Conservation (phyloP, 2,797 vertebrate genomes). For the Chelidonichthys spinosus region DNA sequence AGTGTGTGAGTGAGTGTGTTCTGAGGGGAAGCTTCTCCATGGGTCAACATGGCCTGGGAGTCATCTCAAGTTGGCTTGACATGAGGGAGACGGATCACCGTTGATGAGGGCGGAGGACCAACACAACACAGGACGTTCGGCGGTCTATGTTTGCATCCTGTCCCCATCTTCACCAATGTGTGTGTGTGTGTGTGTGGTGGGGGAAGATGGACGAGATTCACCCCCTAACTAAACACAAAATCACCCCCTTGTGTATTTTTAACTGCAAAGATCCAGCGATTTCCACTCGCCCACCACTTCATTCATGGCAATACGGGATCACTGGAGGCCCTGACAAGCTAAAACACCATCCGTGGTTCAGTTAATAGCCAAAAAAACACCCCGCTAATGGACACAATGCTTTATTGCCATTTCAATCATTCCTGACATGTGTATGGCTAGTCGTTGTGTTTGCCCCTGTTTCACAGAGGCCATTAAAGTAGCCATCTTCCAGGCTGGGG, state of each 20-base stretch:
- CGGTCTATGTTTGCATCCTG: conserved; percentile 73
- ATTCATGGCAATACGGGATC: conserved; percentile 56
- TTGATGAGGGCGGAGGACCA: conserved; percentile 64
- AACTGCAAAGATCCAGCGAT: conserved; percentile 66
- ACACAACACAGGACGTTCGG: conserved; percentile 62
- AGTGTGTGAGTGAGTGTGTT: conserved; percentile 43
- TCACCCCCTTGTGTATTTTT: conserved; percentile 77
- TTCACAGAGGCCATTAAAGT: conserved; percentile 65
- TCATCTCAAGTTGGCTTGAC: conserved; percentile 71
- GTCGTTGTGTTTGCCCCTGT: conserved; percentile 63
- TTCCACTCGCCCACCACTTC: conserved; percentile 65
- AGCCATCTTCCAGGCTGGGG: conserved; percentile 61
- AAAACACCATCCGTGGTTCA: conserved; percentile 63
- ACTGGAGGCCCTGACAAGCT: conserved; percentile 66
- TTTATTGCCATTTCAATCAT: conserved; percentile 80
- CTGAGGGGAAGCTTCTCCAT: conserved; percentile 55
- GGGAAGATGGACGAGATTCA: conserved; percentile 74
- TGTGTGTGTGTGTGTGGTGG: conserved; percentile 38
- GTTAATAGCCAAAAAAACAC: conserved; percentile 70
- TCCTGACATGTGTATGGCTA: conserved; percentile 70
- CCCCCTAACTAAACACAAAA: conserved; percentile 75
- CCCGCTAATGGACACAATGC: conserved; percentile 76
- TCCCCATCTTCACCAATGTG: conserved; percentile 67
- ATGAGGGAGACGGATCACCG: conserved; percentile 75
- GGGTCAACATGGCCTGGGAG: conserved; percentile 78